phyloP scores from a whole-genome alignment of 2,113 vertebrate species.

The Seriola dumerili region DNA sequence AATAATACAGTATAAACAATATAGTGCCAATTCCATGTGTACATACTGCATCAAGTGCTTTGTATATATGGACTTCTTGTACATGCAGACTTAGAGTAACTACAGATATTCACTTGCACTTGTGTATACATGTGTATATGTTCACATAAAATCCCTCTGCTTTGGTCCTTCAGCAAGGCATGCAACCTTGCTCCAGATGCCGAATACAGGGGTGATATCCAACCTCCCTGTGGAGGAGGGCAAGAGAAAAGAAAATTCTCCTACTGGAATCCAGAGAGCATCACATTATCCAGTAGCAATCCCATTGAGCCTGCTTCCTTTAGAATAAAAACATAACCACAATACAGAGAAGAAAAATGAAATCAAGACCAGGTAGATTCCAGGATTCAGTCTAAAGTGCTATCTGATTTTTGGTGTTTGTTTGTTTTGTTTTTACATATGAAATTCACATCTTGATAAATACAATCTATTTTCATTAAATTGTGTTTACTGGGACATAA shows the following conservation, averaged over 20 bases:
- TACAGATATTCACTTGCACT: not conserved
- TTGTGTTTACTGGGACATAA: not conserved
- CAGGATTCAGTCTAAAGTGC: no score
- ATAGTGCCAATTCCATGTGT: not conserved
- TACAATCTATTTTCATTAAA: not conserved
- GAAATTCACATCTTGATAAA: not conserved
- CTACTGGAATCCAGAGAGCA: not conserved
- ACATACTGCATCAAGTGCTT: not conserved
- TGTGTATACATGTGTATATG: not conserved
- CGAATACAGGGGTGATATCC: not conserved
- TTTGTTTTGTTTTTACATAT: no score
- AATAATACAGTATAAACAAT: not conserved
- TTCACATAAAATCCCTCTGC: no score
- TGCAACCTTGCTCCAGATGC: not conserved
- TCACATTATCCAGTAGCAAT: constrained; percentile 9
- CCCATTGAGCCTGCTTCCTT: not conserved
- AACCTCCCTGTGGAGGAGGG: constrained; percentile 17
- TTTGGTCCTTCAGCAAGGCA: not conserved
- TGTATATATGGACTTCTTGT: not conserved
- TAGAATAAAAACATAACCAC: not conserved
- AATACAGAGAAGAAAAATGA: not conserved
- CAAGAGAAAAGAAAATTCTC: constrained; percentile 5
- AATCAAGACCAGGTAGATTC: no score
- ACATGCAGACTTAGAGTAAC: not conserved
- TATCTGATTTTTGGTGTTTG: not conserved